These are phyloP conservation scores for Mythimna lalbum DNA, from an alignment of 2,888 invertebrate species.

Conservation along the genomic window DNA sequence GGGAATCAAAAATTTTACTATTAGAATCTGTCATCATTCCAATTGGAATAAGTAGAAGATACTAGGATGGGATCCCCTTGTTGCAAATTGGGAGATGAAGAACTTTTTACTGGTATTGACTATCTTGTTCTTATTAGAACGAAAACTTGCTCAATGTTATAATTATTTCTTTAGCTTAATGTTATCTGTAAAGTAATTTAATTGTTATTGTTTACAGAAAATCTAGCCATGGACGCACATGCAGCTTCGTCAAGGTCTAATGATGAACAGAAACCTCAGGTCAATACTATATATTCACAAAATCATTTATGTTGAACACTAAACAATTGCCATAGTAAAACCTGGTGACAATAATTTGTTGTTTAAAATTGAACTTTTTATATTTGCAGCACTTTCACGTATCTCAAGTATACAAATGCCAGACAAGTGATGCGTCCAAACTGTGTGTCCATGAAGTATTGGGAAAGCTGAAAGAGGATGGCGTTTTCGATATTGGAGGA, in stretches of 20 bases:
- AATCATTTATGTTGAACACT: not conserved
- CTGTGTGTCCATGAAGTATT: slow-evolving; percentile 75
- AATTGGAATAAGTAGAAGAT: not conserved
- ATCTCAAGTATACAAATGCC: slow-evolving; percentile 73
- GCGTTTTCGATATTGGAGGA: slow-evolving; percentile 82
- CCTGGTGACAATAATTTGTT: not conserved
- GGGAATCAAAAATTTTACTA: no score
- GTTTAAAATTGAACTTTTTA: not conserved
- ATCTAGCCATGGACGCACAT: slow-evolving; percentile 15
- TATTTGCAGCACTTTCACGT: slow-evolving; percentile 71
- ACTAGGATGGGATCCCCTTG: not conserved
- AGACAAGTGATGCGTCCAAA: slow-evolving; percentile 71
- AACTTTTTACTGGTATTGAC: not conserved
- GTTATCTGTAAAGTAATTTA: not conserved
- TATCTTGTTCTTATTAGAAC: not conserved
- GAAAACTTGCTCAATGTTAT: not conserved
- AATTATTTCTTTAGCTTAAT: not conserved
- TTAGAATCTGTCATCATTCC: not conserved
- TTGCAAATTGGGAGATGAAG: not conserved
- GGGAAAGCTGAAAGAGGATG: slow-evolving; percentile 69
- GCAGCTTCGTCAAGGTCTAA: slow-evolving; percentile 1
- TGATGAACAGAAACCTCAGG: slow-evolving; percentile 18
- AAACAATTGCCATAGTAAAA: not conserved
- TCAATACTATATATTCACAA: slow-evolving; percentile 1
- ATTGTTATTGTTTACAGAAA: slow-evolving; percentile 29